These are phyloP conservation scores for Endomychus coccineus DNA, from an alignment of 2,888 invertebrate species.

Conservation along the genomic window DNA sequence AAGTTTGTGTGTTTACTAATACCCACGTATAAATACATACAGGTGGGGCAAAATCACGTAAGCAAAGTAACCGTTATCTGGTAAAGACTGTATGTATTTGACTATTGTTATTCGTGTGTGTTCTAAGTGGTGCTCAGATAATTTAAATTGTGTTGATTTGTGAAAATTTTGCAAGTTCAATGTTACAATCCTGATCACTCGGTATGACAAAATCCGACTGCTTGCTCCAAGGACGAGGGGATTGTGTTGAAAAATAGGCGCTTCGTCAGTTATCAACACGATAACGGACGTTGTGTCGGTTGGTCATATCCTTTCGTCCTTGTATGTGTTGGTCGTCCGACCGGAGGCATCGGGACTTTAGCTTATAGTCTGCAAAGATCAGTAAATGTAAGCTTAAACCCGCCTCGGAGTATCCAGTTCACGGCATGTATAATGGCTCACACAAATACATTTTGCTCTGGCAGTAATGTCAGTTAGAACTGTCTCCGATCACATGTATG, in stretches of 20 bases:
- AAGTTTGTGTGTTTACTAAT: slow-evolving; percentile 44
- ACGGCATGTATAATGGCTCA: slow-evolving; percentile 43
- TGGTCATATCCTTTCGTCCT: slow-evolving; percentile 15
- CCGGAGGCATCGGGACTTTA: slow-evolving; percentile 31
- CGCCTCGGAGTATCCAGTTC: slow-evolving; percentile 39
- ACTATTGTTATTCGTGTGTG: slow-evolving; percentile 46
- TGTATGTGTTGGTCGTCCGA: slow-evolving; percentile 22
- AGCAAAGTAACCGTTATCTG: slow-evolving; percentile 46
- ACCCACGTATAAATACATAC: slow-evolving; percentile 47
- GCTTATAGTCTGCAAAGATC: slow-evolving; percentile 38
- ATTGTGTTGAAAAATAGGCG: too few relatives aligned
- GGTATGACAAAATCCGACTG: slow-evolving; percentile 41
- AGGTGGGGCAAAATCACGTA: slow-evolving; percentile 48
- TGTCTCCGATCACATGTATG: slow-evolving; percentile 39
- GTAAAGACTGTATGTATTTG: slow-evolving; percentile 46
- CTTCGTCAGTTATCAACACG: too few relatives aligned
- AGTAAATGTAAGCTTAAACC: slow-evolving; percentile 38
- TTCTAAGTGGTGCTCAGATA: slow-evolving; percentile 45
- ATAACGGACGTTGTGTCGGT: too few relatives aligned
- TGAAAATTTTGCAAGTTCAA: slow-evolving; percentile 44
- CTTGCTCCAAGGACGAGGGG: slow-evolving; percentile 34
- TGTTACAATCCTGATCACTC: slow-evolving; percentile 42
- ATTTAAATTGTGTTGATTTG: slow-evolving; percentile 45
- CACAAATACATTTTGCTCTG: slow-evolving; percentile 43
- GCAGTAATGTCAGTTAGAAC: slow-evolving; percentile 37